Evolutionary conservation across 2,888 invertebrate genomes (phyloP), one percentile per base, ranked within the genome.

Genomic region (Erynnis tages): DNA sequence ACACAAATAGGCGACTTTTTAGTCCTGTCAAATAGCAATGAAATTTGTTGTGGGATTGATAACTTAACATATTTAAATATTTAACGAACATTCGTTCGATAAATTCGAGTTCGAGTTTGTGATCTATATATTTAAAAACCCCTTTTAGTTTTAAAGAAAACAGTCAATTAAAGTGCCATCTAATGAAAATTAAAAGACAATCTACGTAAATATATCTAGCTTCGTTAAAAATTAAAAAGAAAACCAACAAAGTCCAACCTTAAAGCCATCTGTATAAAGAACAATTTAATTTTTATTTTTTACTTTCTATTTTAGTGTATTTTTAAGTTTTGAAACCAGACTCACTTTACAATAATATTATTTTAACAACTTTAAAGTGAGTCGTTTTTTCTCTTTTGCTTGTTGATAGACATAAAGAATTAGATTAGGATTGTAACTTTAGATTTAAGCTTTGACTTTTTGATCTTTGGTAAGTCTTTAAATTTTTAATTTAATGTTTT

Each of bases 281-380:
- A 27, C 16, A 4, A n/a, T n/a, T 40, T 2, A 8, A 8, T 27
- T 19, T 35, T 21, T 21, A 35, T 25, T 46, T 16, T 37, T 27
- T 23, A 27, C 16, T 27, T 17, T 43, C 4, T 8, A 14, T 21
- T 1, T 41, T 40, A 17, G 5, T 2, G 3, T 16, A 8, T 23
- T 34, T 41, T 17, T 45, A 29, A 8, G 1, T 37, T 46, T 30
- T 46, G 14, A 14, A 14, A 38, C 14, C 16, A 19, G 11, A 19
- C 41, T 41, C 27, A 41, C 34, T 34, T 41, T 49, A 25, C 25
- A 6, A 38, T 2, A 34, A 23, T 25, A 49, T 41, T 50, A 29
- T 25, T 50, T 40, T 27, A 41, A 25, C 34, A 43, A 43, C 49
- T 43, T 41, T 32, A 34, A 50, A 50, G 41, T 50, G 49, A 27